Percentiles rank a stretch among this genome's conserved stretches.
These are phyloP conservation scores for Cantharis rustica DNA, from an alignment of 2,888 invertebrate genomes.

Conservation along the genomic window DNA sequence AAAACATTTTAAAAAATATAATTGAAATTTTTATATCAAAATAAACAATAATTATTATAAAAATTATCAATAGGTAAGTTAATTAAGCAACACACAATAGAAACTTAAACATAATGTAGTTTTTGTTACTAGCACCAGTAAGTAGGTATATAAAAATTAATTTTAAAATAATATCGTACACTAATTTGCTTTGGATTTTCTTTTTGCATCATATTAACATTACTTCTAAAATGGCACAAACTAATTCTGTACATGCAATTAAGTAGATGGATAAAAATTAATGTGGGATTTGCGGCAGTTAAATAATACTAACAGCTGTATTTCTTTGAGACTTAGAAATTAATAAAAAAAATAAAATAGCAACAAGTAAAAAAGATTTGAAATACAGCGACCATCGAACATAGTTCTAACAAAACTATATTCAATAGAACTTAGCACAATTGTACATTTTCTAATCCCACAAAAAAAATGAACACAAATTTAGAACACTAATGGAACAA, in stretches of 20 bases:
- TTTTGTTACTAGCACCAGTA: slow-evolving; percentile 50
- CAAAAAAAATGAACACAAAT: slow-evolving; percentile 38
- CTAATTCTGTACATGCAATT: slow-evolving; percentile 45
- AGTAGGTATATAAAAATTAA: slow-evolving; percentile 32
- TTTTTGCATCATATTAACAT: slow-evolving; percentile 34
- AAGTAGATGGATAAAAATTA: slow-evolving; percentile 35
- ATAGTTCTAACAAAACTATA: background rate
- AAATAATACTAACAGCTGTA: slow-evolving; percentile 42
- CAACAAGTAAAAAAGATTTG: slow-evolving; percentile 10
- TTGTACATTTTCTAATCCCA: slow-evolving; percentile 24
- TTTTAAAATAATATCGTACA: slow-evolving; percentile 6
- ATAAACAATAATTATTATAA: slow-evolving; percentile 26
- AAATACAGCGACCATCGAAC: slow-evolving; percentile 2
- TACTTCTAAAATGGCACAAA: slow-evolving; percentile 54
- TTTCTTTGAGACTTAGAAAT: slow-evolving; percentile 30
- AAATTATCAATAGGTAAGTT: slow-evolving; percentile 24
- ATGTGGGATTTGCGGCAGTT: slow-evolving; percentile 53
- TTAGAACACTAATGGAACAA: slow-evolving; percentile 30
- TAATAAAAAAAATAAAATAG: slow-evolving; percentile 9
- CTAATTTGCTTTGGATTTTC: slow-evolving; percentile 21
- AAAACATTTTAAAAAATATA: slow-evolving; percentile 9
- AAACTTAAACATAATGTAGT: slow-evolving; percentile 13
- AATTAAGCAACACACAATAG: slow-evolving; percentile 36
- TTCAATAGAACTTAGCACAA: slow-evolving; percentile 10
- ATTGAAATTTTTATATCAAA: slow-evolving; percentile 1